Evolutionary conservation across 2,113 vertebrate genomes (phyloP).

Genomic region (Peromyscus polionotus): DNA sequence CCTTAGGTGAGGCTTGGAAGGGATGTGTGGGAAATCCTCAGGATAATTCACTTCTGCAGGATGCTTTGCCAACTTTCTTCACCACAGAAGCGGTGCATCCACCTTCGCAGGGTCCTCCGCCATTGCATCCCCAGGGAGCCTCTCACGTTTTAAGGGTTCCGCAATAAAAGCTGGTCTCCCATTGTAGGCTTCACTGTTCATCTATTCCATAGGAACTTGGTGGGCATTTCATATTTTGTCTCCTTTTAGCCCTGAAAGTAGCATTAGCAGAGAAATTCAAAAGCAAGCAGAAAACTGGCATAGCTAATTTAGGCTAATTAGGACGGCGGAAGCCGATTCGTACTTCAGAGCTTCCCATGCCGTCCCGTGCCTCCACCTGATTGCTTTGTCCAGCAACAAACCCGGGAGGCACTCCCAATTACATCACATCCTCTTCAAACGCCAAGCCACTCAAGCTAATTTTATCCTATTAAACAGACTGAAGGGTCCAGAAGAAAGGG

Average conservation of each 20-base stretch:
- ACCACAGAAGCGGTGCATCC: conserved; percentile 1
- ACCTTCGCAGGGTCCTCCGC: not conserved
- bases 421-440: conserved; percentile 92
- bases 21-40: conserved; percentile 73
- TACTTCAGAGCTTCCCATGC: conserved; percentile 87
- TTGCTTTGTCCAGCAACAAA: conserved; percentile 90
- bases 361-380: conserved; percentile 89
- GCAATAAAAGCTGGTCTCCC: conserved; percentile 57
- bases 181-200: not conserved
- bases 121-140: not conserved
- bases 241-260: conserved; percentile 82
- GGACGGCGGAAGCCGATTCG: conserved; percentile 85
- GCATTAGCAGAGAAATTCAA: conserved; percentile 88
- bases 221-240: conserved; percentile 78
- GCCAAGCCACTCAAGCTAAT: conserved; percentile 90
- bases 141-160: conserved; percentile 59
- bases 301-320: conserved; percentile 91
- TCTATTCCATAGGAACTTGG: conserved; percentile 79
- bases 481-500: conserved; percentile 91
- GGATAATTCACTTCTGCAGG: conserved; percentile 76
- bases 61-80: conserved; percentile 72
- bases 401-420: conserved; percentile 91
- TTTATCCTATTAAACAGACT: conserved; percentile 92
- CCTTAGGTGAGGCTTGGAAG: conserved; percentile 53
- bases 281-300: conserved; percentile 90